Conservation (phyloP, 2,888 invertebrate genomes). For the Microctonus brassicae region DNA sequence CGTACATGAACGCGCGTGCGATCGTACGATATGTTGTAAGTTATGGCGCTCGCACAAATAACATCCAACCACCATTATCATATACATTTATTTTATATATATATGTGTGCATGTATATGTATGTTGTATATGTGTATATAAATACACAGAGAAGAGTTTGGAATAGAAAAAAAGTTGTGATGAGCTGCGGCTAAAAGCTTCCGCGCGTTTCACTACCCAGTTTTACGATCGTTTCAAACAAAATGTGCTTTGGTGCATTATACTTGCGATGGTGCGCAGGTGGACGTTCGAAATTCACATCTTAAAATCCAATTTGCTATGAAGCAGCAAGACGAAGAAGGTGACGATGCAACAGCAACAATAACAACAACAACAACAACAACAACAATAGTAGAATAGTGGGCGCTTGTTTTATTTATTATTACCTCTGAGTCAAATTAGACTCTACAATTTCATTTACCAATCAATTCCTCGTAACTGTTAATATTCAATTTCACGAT, state of each 20-base stretch:
- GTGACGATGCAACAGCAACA: neutral
- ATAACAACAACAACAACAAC: neutral
- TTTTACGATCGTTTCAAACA: constrained; percentile 43
- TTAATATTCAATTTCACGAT: constrained; percentile 5
- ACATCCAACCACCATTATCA: neutral
- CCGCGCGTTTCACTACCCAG: constrained; percentile 43
- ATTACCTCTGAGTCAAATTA: constrained; percentile 13
- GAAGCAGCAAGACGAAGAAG: neutral
- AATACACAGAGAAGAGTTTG: neutral
- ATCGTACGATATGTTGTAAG: neutral
- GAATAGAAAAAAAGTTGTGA: constrained; percentile 42
- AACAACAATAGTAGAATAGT: neutral
- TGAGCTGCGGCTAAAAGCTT: constrained; percentile 51
- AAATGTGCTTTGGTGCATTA: constrained; percentile 39
- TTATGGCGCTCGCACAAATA: constrained; percentile 1
- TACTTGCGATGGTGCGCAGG: constrained; percentile 26
- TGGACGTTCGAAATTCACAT: constrained; percentile 23
- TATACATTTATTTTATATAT: constrained; percentile 4
- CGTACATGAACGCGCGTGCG: neutral
- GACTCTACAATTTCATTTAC: neutral
- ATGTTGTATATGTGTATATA: neutral
- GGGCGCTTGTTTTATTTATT: neutral
- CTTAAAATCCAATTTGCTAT: constrained; percentile 22
- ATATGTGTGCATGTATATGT: neutral
- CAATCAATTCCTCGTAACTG: neutral